phyloP scores from a whole-genome alignment of 2,888 invertebrate genomes.

The Rhodophaea formosa region DNA sequence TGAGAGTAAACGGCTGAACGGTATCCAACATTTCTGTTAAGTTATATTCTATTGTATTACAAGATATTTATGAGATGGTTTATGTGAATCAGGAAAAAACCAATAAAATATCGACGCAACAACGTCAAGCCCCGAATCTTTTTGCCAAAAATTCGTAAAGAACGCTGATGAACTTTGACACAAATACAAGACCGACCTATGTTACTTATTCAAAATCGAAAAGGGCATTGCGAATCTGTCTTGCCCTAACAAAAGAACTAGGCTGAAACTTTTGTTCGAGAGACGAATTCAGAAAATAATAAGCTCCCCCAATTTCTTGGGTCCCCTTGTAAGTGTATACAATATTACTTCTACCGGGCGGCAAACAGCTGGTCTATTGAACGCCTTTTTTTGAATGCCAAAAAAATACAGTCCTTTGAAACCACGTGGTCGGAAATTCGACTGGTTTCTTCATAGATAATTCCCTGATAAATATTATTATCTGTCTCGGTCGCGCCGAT shows the following conservation, averaged over 20 bases:
- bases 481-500: constrained; percentile 6
- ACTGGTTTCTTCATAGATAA: constrained; percentile 36
- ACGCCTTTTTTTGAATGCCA: constrained; percentile 39
- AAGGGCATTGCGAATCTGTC: constrained; percentile 60
- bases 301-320: constrained; percentile 61
- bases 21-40: too few relatives aligned
- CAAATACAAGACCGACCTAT: constrained; percentile 51
- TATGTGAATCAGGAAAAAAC: constrained; percentile 8
- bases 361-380: constrained; percentile 74
- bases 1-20: too few relatives aligned
- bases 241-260: constrained; percentile 54
- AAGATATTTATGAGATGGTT: neutral
- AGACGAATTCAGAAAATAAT: constrained; percentile 49
- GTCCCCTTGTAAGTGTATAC: constrained; percentile 62
- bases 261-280: constrained; percentile 47
- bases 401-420: constrained; percentile 40
- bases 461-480: constrained; percentile 19
- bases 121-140: constrained; percentile 24
- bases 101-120: constrained; percentile 17
- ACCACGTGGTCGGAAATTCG: constrained; percentile 70
- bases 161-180: constrained; percentile 69
- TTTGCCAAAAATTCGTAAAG: constrained; percentile 32
- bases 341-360: constrained; percentile 63
- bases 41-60: neutral
- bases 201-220: constrained; percentile 40